Evolutionary conservation across 2,113 vertebrate species (phyloP).

Genomic region (Stercorarius parasiticus): DNA sequence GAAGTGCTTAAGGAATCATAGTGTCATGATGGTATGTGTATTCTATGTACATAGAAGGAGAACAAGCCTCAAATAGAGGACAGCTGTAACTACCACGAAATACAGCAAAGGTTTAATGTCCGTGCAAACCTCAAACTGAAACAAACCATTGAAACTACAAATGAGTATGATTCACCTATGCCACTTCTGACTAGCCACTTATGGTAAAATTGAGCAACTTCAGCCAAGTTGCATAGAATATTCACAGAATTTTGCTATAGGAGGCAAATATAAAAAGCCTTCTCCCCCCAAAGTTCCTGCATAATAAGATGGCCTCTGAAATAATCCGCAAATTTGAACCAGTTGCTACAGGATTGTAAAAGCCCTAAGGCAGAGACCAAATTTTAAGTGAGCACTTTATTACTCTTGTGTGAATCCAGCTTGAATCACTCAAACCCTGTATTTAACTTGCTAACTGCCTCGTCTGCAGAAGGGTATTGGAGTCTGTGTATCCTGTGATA

Average conservation of each 20-base stretch:
- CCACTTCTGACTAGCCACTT: background rate
- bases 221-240: background rate
- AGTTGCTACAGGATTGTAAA: conserved; percentile 1
- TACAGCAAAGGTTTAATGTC: background rate
- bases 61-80: background rate
- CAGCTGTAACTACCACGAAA: background rate
- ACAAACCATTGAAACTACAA: background rate
- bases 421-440: background rate
- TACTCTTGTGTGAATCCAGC: background rate
- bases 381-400: background rate
- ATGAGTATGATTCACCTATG: background rate
- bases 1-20: background rate
- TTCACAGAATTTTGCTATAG: background rate
- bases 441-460: conserved; percentile 1
- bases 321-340: background rate
- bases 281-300: background rate
- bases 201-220: background rate
- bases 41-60: background rate
- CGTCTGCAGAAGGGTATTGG: background rate
- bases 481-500: background rate
- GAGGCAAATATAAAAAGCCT: background rate
- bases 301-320: background rate
- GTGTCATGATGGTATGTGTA: background rate
- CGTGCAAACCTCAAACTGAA: background rate
- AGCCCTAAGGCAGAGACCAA: background rate